Percentiles rank a stretch among this genome's conserved stretches.
phyloP scores from a whole-genome alignment of 2,113 vertebrate genomes.

The Serinus canaria region DNA sequence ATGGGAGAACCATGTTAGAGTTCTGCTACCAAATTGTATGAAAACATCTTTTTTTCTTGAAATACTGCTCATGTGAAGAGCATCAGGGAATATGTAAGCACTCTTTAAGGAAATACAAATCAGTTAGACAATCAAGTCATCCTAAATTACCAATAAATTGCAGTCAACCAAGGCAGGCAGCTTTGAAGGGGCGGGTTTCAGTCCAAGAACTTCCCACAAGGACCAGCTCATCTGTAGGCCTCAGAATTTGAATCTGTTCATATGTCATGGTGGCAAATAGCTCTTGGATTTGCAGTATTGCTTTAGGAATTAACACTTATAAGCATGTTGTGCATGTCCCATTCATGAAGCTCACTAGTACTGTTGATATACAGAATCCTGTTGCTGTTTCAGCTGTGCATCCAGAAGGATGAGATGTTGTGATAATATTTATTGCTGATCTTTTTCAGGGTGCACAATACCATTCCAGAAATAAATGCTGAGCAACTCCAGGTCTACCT shows the following conservation, averaged over 20 bases:
- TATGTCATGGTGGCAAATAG: neutral
- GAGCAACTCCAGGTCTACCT: conserved; percentile 77
- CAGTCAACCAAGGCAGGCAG: neutral
- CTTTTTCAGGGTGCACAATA: conserved; percentile 79
- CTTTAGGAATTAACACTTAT: neutral
- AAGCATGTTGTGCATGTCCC: neutral
- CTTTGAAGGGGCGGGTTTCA: neutral
- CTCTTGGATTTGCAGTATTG: neutral
- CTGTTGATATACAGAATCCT: neutral
- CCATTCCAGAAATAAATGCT: conserved; percentile 75
- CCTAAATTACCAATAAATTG: neutral
- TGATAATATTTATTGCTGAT: neutral
- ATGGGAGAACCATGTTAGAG: neutral
- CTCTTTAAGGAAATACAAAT: neutral
- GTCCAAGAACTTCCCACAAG: neutral
- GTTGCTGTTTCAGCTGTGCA: neutral
- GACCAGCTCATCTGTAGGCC: neutral
- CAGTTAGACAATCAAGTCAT: neutral
- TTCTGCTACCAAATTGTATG: neutral
- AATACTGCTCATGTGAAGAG: neutral
- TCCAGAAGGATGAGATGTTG: neutral
- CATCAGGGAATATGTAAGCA: neutral
- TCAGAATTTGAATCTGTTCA: neutral
- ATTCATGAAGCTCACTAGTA: neutral
- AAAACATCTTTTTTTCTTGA: neutral